A percentile compares a stretch with the other conserved stretches of the same genome.
Conservation (phyloP, 2,888 invertebrate species). For the Blastobasis adustella region DNA sequence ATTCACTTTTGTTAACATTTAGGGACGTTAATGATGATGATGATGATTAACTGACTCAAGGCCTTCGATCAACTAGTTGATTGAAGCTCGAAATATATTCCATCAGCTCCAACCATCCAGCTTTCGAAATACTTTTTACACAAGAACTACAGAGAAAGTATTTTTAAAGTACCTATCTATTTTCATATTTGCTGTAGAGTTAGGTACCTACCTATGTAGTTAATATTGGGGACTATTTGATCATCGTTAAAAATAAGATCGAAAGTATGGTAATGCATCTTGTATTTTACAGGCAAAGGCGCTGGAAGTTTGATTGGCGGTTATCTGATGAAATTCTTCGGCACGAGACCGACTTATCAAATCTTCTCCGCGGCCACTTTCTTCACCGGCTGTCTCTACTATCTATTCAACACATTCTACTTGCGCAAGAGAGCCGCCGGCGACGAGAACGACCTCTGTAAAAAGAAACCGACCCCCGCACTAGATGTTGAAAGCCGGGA, state of each 20-base stretch:
- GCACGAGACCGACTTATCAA: constrained; percentile 82
- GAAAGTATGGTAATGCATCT: not conserved
- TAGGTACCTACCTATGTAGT: not conserved
- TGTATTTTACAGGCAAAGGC: constrained; percentile 77
- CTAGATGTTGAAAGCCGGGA: constrained; percentile 50
- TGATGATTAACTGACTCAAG: no score
- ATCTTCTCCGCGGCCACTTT: constrained; percentile 79
- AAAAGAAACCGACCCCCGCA: constrained; percentile 59
- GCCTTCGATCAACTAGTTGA: no score
- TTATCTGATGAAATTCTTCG: constrained; percentile 82
- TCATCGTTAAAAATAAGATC: not conserved
- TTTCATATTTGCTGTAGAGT: not conserved
- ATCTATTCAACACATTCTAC: constrained; percentile 79
- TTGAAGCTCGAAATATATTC: no score
- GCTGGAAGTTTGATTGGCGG: constrained; percentile 85
- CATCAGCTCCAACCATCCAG: no score
- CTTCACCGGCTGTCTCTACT: constrained; percentile 79
- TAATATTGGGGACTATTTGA: no score
- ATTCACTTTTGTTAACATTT: no score
- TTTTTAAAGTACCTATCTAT: not conserved
- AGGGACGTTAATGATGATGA: no score
- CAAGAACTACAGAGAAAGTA: no score
- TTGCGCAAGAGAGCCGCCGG: constrained; percentile 71
- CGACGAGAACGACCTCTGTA: constrained; percentile 74
- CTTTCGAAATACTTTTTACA: no score